Evolutionary conservation across 2,888 invertebrate genomes (phyloP), one percentile per base, ranked within the genome.

Genomic region (Gortyna flavago): DNA sequence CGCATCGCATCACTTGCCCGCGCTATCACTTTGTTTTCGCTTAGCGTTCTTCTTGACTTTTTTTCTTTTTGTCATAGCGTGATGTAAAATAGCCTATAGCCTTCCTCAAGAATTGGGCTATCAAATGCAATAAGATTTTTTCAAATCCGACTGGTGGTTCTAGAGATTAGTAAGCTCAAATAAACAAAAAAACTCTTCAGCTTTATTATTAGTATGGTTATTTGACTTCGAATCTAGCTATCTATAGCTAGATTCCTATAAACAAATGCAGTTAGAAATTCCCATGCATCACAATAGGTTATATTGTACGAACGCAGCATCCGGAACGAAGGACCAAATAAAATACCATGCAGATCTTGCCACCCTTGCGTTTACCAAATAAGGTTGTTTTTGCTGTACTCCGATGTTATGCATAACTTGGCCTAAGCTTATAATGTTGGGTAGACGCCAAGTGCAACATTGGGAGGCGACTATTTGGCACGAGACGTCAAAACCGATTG

Each of bases 391-490:
- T 89, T 88, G n/a, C 70, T 74, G 51, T 86, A 78, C 54, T 71
- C 66, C 73, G 25, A 29, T 61, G 72, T 67, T 80, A 78, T 72
- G 11, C 61, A 68, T 81, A 79, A 76, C 66, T 75, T 75, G 75
- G 75, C 62, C 48, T 48, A 41, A 66, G 87, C 66, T 79, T 87
- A 72, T 78, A 70, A 82, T 78, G 72, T 90, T 92, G 92, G 92
- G 80, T 66, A 38, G 32, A 35, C 68, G 92, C 92, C 92, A 92
- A 89, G 75, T 79, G 85, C 87, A 83, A 83, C 78, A 79, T 87
- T 87, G 80, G 82, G 35, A 80, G 85, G 90, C 87, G 89, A 89
- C 90, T 89, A 91, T 93, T 94, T 94, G 94, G 93, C 93, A 92
- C 90, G 84, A 79, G 85, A 85, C 87, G 89, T 91, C 90, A 90